Conservation (phyloP, 2,797 vertebrate species). For the Acanthurus leucopareius region DNA sequence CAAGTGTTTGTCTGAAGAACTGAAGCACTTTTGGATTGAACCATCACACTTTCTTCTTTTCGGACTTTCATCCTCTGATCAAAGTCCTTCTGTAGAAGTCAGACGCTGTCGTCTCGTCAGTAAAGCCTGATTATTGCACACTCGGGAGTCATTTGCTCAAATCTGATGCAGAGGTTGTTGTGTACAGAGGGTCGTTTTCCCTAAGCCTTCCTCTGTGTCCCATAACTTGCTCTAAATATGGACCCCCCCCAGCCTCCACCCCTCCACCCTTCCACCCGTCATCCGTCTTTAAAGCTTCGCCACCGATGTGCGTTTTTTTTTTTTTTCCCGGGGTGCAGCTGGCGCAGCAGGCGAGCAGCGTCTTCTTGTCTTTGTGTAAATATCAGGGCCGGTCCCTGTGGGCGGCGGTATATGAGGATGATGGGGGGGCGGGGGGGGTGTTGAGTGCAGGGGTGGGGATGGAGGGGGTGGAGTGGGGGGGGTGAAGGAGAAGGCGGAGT, state of each 20-base stretch:
- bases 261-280: neutral
- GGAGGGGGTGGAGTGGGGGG: neutral
- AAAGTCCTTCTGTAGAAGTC: conserved; percentile 6
- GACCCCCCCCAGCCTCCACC: conserved; percentile 10
- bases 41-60: neutral
- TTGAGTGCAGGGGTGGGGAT: neutral
- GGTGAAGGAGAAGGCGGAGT: conserved; percentile 13
- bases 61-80: conserved; percentile 4
- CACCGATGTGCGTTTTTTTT: neutral
- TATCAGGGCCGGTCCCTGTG: conserved; percentile 49
- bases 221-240: conserved; percentile 41
- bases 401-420: conserved; percentile 35
- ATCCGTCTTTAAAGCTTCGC: conserved; percentile 27
- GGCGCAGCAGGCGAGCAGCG: conserved; percentile 27
- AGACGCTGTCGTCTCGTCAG: conserved; percentile 7
- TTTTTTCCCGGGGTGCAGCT: conserved; percentile 23
- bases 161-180: conserved; percentile 25
- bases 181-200: conserved; percentile 36
- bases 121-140: conserved; percentile 15
- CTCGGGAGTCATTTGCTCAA: conserved; percentile 39
- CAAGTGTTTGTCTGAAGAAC: neutral
- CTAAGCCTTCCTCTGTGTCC: conserved; percentile 53
- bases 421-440: neutral
- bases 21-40: conserved; percentile 2
- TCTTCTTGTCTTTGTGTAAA: conserved; percentile 56